These are phyloP conservation scores for Nomada fucata DNA, from an alignment of 2,888 invertebrate genomes.

Conservation along the genomic window DNA sequence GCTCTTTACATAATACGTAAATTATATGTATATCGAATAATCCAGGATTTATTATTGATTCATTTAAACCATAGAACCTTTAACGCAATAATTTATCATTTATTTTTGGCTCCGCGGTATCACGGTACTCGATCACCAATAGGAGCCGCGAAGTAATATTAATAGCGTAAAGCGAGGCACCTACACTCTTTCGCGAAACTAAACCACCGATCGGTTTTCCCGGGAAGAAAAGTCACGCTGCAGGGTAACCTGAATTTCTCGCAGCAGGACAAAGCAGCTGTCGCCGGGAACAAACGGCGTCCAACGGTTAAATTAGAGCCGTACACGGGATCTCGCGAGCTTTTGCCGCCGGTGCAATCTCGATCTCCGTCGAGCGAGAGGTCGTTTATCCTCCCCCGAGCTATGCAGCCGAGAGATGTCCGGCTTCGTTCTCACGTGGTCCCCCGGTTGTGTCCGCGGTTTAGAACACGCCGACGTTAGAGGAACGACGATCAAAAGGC, in stretches of 20 bases:
- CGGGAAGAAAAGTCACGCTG: slow-evolving; percentile 14
- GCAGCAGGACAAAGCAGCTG: slow-evolving; percentile 47
- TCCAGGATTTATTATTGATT: too few species aligned
- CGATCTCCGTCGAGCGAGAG: slow-evolving; percentile 65
- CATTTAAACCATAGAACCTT: too few species aligned
- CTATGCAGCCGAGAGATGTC: slow-evolving; percentile 61
- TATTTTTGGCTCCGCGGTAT: too few species aligned
- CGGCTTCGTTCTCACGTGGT: slow-evolving; percentile 66
- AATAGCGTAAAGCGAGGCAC: not conserved
- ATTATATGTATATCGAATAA: too few species aligned
- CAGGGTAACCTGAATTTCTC: slow-evolving; percentile 64
- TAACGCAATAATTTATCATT: too few species aligned
- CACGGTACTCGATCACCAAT: too few species aligned
- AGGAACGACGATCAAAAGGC: slow-evolving; percentile 35
- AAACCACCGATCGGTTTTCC: not conserved
- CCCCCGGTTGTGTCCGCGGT: slow-evolving; percentile 19
- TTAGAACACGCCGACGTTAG: slow-evolving; percentile 35
- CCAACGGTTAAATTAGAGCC: slow-evolving; percentile 67
- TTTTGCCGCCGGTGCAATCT: slow-evolving; percentile 64
- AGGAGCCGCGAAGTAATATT: not conserved
- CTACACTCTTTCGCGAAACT: not conserved
- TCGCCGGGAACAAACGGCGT: slow-evolving; percentile 55
- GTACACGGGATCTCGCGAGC: slow-evolving; percentile 65
- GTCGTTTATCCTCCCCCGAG: slow-evolving; percentile 70
- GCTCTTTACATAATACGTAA: too few species aligned